A percentile compares a stretch with the other conserved stretches of the same genome.
Evolutionary conservation across 2,888 invertebrate species (phyloP).

Genomic region (Drosophila lacicola): DNA sequence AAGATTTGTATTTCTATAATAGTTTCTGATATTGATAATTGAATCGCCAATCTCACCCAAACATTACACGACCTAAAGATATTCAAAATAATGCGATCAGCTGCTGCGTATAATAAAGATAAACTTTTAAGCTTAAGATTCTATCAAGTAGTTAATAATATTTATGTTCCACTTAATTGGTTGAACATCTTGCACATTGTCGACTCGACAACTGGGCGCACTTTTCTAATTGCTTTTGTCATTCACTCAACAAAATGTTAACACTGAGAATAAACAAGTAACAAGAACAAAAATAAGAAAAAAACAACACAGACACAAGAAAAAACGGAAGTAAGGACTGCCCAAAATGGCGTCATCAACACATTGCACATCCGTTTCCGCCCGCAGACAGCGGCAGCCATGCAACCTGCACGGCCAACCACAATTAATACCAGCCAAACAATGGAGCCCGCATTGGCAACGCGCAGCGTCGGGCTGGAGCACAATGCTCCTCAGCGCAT

Average conservation of each 20-base stretch:
- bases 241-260: constrained; percentile 34
- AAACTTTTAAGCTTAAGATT: no score
- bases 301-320: background rate
- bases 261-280: constrained; percentile 33
- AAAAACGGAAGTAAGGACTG: constrained; percentile 9
- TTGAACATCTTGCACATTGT: background rate
- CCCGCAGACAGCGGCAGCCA: constrained; percentile 7
- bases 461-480: constrained; percentile 7
- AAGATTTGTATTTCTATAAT: no score
- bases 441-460: constrained; percentile 28
- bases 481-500: constrained; percentile 36
- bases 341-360: constrained; percentile 65
- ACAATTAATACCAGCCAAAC: constrained; percentile 68
- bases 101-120: background rate
- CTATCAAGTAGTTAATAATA: no score
- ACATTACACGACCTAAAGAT: no score
- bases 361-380: constrained; percentile 74
- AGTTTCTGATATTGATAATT: no score
- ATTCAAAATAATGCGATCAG: background rate
- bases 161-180: no score
- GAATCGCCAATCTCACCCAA: no score
- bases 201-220: background rate
- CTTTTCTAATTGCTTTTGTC: constrained; percentile 15
- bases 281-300: constrained; percentile 9
- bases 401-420: constrained; percentile 24